A percentile compares a stretch with the other conserved stretches of the same genome.
Evolutionary conservation across 2,113 vertebrate genomes (phyloP).

Genomic region (Otis tarda): DNA sequence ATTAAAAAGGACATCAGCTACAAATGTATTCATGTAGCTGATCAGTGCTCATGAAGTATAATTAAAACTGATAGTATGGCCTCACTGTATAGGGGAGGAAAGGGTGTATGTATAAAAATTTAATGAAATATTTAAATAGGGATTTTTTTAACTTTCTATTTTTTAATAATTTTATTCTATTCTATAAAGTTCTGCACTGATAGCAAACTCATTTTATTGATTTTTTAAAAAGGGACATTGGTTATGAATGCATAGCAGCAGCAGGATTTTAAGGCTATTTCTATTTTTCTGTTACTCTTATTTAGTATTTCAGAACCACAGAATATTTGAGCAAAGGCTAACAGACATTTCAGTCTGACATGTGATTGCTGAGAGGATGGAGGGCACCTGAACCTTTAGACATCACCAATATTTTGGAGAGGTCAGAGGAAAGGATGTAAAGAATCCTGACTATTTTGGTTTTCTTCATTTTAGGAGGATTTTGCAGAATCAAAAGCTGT

Average conservation of each 20-base stretch:
- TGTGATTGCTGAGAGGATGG: not conserved
- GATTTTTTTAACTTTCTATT: not conserved
- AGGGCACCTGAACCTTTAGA: not conserved
- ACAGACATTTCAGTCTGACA: not conserved
- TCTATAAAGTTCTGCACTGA: not conserved
- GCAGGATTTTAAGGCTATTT: not conserved
- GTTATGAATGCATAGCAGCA: not conserved
- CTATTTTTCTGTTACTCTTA: not conserved
- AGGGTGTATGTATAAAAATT: not conserved
- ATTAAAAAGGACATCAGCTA: not conserved
- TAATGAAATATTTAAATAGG: not conserved
- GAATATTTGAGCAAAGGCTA: not conserved
- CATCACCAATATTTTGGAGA: not conserved
- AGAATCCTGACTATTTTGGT: not conserved
- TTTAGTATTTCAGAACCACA: not conserved
- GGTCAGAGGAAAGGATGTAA: not conserved
- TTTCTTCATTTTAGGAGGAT: not conserved
- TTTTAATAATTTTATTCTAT: not conserved
- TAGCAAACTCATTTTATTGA: not conserved
- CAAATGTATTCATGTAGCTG: not conserved
- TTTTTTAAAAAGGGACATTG: not conserved
- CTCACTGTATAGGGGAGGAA: not conserved
- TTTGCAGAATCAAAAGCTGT: not conserved
- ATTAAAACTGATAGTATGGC: constrained; percentile 9
- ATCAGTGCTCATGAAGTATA: not conserved